A percentile compares a stretch with the other conserved stretches of the same genome.
These are phyloP conservation scores for Eulacestoma nigropectus DNA, from an alignment of 2,113 vertebrate genomes.

Conservation along the genomic window DNA sequence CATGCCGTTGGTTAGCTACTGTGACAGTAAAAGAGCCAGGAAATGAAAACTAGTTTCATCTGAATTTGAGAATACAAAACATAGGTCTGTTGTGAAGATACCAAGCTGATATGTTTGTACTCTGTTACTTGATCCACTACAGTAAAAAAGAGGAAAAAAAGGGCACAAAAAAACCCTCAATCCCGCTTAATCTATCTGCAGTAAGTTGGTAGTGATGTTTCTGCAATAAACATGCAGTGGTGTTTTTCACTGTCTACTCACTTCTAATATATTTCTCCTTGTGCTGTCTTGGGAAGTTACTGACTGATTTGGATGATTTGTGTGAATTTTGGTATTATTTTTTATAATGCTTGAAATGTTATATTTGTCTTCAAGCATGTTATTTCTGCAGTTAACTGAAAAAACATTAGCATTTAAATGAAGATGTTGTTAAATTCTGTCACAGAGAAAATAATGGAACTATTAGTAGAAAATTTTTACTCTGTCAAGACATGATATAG, in stretches of 20 bases:
- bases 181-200: background rate
- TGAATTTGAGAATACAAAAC: background rate
- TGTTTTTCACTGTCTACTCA: background rate
- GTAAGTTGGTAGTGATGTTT: background rate
- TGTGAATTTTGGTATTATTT: background rate
- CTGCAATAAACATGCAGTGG: background rate
- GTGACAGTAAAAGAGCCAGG: background rate
- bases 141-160: background rate
- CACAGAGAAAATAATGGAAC: conserved; percentile 3
- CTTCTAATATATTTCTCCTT: background rate
- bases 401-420: conserved; percentile 51
- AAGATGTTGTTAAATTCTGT: conserved; percentile 39
- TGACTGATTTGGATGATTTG: background rate
- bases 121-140: background rate
- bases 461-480: conserved; percentile 27
- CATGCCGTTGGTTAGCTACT: background rate
- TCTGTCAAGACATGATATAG: background rate
- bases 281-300: background rate
- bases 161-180: fast-evolving
- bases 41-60: background rate
- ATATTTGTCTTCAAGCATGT: conserved; percentile 21
- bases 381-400: conserved; percentile 15
- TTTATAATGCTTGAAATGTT: conserved; percentile 6
- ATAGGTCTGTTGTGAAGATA: background rate
- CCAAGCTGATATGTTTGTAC: background rate